A percentile compares a stretch with the other conserved stretches of the same genome.
Conservation (phyloP, 2,113 vertebrate species). For the Phalacrocorax carbo region DNA sequence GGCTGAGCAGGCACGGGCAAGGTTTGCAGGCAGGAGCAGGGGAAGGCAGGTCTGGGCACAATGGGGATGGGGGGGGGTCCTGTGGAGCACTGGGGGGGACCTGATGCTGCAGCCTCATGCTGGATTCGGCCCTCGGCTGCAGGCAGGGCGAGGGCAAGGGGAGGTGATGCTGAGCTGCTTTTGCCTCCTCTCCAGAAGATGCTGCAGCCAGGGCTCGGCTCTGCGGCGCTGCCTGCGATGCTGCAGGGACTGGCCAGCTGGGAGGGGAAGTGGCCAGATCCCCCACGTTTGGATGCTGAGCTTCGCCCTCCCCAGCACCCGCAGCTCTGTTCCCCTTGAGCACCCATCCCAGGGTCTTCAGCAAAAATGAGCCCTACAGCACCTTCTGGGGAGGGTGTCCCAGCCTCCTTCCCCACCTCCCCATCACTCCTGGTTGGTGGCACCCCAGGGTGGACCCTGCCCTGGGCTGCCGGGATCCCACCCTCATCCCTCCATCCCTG, state of each 20-base stretch:
- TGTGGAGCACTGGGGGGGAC: fast-evolving
- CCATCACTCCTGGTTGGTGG: neutral
- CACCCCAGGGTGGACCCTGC: neutral
- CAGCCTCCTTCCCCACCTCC: neutral
- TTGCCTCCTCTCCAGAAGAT: neutral
- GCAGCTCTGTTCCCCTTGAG: fast-evolving
- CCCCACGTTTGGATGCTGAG: neutral
- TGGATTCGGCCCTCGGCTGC: fast-evolving
- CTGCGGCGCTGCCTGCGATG: neutral
- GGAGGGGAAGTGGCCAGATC: neutral
- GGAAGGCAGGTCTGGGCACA: neutral
- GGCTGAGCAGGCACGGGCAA: neutral
- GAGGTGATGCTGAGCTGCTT: neutral
- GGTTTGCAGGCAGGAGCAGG: neutral
- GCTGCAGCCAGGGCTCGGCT: neutral
- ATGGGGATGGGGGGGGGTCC: fast-evolving
- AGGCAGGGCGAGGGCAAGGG: neutral
- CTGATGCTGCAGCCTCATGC: fast-evolving
- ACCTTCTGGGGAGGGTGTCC: too few species aligned
- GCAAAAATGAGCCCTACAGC: neutral
- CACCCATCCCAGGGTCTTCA: neutral
- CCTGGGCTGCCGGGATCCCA: neutral
- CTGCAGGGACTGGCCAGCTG: neutral
- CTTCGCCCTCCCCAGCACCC: neutral
- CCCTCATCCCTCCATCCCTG: neutral